phyloP scores from a whole-genome alignment of 2,888 invertebrate species.

The Eledona agricola region DNA sequence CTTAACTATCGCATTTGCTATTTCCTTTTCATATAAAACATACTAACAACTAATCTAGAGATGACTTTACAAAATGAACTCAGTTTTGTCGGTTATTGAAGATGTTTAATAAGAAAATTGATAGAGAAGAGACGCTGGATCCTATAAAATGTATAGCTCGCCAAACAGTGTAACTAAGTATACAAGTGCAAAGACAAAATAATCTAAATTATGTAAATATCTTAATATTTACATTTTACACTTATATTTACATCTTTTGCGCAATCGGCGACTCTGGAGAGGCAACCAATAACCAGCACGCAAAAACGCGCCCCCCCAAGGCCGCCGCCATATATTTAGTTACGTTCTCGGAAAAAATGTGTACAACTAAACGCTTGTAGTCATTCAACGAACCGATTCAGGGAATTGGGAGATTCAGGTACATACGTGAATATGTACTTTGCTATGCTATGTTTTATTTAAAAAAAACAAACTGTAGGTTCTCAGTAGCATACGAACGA shows the following conservation, averaged over 20 bases:
- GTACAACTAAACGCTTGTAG: neutral
- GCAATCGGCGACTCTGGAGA: conserved; percentile 19
- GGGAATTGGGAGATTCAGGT: conserved; percentile 52
- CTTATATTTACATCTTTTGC: conserved; percentile 34
- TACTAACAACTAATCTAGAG: conserved; percentile 30
- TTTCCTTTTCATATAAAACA: conserved; percentile 34
- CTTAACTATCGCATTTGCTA: conserved; percentile 42
- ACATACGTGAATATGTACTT: conserved; percentile 59
- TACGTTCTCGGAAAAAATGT: conserved; percentile 10
- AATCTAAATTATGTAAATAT: conserved; percentile 35
- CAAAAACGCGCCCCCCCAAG: conserved; percentile 11
- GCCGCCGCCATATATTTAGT: conserved; percentile 20
- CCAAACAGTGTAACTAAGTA: conserved; percentile 28
- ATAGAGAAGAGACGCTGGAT: no score
- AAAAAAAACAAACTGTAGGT: conserved; percentile 44
- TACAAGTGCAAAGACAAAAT: conserved; percentile 32
- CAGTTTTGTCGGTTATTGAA: no score
- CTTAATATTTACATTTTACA: conserved; percentile 38
- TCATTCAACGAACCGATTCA: conserved; percentile 17
- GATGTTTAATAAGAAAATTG: no score
- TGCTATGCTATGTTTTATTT: conserved; percentile 42
- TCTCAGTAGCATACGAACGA: conserved; percentile 33
- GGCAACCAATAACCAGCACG: conserved; percentile 19
- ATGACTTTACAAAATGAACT: conserved; percentile 21
- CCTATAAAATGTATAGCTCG: conserved; percentile 17